Base-by-base conservation (phyloP, 2,113 vertebrate genomes). In the Hemiprocne comata region DNA sequence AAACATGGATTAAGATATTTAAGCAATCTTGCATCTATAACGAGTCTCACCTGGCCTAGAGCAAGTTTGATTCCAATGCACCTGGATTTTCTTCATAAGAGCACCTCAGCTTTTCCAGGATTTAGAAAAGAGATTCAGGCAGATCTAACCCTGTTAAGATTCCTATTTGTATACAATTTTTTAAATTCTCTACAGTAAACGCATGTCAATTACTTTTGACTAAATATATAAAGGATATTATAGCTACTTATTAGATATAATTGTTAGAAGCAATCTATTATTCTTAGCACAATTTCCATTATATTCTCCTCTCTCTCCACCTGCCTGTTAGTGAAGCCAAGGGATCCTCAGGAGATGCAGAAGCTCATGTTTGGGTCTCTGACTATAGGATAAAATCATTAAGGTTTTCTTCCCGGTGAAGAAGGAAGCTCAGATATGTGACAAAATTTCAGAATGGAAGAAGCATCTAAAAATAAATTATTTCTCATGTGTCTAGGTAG, bases 1-100 rank as follows among this genome's bases (percentile, higher is more conserved):
- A 64, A 70, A 70, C 93, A 71, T 65, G 64, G 75, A 91, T 88
- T 91, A 93, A 94, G 92, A 44, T 94, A 83, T 67, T 97, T 74
- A 93, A 90, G 76, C n/a, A 67, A 23, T 44, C 48, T 57, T 86
- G 29, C 64, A 74, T 91, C 82, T 70, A 6, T 28, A 71, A 70
- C 48, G 13, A 46, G 51, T 77, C 48, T 86, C 75, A 92, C 51
- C 65, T 78, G 72, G 79, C 24, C 72, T 81, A 61, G 13, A 78
- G 38, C 12, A 89, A 57, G 31, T 61, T 87, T 87, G 48, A 85
- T 78, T 85, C 53, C 75, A 80, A 3, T 38, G 34, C 20, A 70
- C 50, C 71, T 93, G 71, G 53, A 89, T 76, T 65, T 91, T 70
- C 62, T 76, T 46, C 84, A 40, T 29, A 75, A 82, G 21, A 79